Evolutionary conservation across 1,140 invertebrate genomes (phyloP), one percentile per base, ranked within the genome.

Genomic region (Zeugodacus cucurbitae): DNA sequence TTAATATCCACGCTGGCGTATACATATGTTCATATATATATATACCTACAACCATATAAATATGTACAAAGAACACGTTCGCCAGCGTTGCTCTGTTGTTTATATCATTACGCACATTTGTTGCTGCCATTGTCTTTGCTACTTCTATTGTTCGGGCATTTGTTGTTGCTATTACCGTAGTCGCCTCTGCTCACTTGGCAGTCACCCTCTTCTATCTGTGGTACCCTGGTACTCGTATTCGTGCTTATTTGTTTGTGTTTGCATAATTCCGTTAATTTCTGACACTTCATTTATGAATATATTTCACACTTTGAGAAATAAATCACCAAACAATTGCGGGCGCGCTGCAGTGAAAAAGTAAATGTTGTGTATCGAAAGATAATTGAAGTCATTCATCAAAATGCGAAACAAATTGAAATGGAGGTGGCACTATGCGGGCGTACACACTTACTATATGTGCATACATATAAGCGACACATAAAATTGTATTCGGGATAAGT

Each of bases 311-410:
- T 78, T 78, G 37, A 34, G 37, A 37, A 41, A 78, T 78, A 78
- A 78, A 78, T 78, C 70, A 78, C 37, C 37, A 78, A 41, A 41
- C 70, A 41, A 41, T 78, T 78, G 70, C 11, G 70, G 37, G 37
- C 29, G 34, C 22, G 37, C 20, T 78, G 70, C 37, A 41, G 70
- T 78, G 70, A n/a, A 78, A 41, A 78, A 44, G 8, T 44, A 29
- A 78, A 78, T 78, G 70, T 78, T 78, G 70, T 78, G 70, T 78
- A 78, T 78, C 70, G 70, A 78, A 78, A 78, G 70, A 78, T 78
- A 78, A 78, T 78, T 78, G 37, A 41, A 78, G 70, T 44, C 70
- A 78, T 78, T 78, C 70, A 78, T 78, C 70, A 78, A 78, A 44
- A 22, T 41, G 32, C 10, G 37, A 20, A 78, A n/a, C 14, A 78